Percentiles rank a stretch among this genome's conserved stretches.
phyloP scores from a whole-genome alignment of 2,888 invertebrate species.

The Phymatocera aterrima region DNA sequence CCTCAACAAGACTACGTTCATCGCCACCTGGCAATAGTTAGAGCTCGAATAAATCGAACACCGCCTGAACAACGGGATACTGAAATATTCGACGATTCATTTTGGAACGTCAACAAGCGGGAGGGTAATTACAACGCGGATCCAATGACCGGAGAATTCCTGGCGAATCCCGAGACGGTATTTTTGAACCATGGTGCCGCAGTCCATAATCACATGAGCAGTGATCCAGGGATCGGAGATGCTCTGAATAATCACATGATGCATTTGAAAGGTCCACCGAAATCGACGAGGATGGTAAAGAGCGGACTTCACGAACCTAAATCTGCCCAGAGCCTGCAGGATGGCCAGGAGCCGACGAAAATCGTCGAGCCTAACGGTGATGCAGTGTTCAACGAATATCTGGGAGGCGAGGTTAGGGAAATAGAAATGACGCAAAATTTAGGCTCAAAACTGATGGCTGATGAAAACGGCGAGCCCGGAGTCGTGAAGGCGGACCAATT shows the following conservation, averaged over 20 bases:
- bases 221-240: slow-evolving; percentile 59
- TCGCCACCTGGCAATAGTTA: slow-evolving; percentile 92
- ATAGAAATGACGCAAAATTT: slow-evolving; percentile 65
- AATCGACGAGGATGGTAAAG: slow-evolving; percentile 55
- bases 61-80: slow-evolving; percentile 68
- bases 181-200: slow-evolving; percentile 64
- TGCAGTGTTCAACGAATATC: slow-evolving; percentile 62
- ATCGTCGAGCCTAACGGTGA: slow-evolving; percentile 57
- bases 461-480: background rate
- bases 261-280: slow-evolving; percentile 62
- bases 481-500: slow-evolving; percentile 58
- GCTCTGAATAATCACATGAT: slow-evolving; percentile 61
- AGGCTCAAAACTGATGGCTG: slow-evolving; percentile 57
- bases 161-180: slow-evolving; percentile 62
- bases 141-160: slow-evolving; percentile 61
- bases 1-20: slow-evolving; percentile 94
- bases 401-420: slow-evolving; percentile 64
- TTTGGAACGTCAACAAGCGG: slow-evolving; percentile 58
- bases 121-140: slow-evolving; percentile 51
- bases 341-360: slow-evolving; percentile 45
- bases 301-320: slow-evolving; percentile 47
- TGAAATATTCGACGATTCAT: slow-evolving; percentile 67
- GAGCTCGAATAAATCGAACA: slow-evolving; percentile 78
- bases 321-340: slow-evolving; percentile 3
- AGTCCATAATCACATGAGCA: slow-evolving; percentile 66